Base-by-base conservation (phyloP, 2,797 vertebrate genomes). In the Lepilemur ruficaudatus region DNA sequence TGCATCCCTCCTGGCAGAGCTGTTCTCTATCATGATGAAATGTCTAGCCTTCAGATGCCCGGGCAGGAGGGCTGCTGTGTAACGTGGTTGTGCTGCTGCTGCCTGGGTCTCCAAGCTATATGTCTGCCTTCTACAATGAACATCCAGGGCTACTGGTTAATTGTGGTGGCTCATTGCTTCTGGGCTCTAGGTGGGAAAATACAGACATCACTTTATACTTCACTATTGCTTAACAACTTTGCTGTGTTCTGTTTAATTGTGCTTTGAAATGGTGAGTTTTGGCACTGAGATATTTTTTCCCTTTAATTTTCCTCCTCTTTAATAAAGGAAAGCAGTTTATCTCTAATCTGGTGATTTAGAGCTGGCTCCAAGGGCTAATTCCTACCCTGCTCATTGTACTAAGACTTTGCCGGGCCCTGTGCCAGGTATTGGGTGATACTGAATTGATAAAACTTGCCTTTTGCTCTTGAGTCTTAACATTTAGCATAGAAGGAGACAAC, bases 241-340 rank as follows among this genome's bases (percentile, higher is more conserved):
- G 7, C 17, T 81, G 43, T 69, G 9, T 91, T 90, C 38, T 90
- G 25, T 75, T 85, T 48, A 91, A 92, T 67, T 93, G 65, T 50
- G 43, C 46, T 85, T 86, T 83, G 81, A 75, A 83, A 79, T 90
- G 63, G 38, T 85, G 81, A 90, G 67, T 93, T 91, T 94, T 12
- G 28, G 46, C 89, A 91, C 57, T 91, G 86, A 91, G 69, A 52
- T 95, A 69, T 69, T 93, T 87, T 84, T 55, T 7, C 57, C 46
- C n/a, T 83, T 90, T 94, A 80, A 83, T 95, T 93, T 96, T 96
- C 41, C 30, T 91, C 52, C 76, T 87, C 4, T 96, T 96, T 95
- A 85, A 91, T 79, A 91, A 97, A 95, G 55, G 30, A 95, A 97
- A 96, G 82, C 73, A 80, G 50, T 96, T 97, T 94, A 92, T 95